phyloP scores from a whole-genome alignment of 2,113 vertebrate species.

The Corvus moneduloides region DNA sequence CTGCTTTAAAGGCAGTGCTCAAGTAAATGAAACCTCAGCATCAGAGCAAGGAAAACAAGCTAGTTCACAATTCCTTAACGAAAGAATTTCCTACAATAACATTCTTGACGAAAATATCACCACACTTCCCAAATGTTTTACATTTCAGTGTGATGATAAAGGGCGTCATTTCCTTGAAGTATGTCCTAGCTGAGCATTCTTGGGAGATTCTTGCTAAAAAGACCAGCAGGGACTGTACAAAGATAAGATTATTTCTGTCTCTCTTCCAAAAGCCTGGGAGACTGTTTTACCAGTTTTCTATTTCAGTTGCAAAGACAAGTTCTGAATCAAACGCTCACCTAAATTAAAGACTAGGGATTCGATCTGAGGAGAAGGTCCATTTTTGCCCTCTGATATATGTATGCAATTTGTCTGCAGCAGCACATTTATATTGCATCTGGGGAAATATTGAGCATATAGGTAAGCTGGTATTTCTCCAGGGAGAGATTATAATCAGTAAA shows the following conservation, averaged over 20 bases:
- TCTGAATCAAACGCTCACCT: background rate
- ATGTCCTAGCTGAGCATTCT: background rate
- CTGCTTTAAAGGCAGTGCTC: conserved; percentile 12
- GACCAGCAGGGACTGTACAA: background rate
- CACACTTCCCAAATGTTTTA: background rate
- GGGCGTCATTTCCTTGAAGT: background rate
- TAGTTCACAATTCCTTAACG: background rate
- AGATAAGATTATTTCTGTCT: background rate
- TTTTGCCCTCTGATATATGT: background rate
- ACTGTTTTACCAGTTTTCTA: background rate
- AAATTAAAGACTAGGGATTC: background rate
- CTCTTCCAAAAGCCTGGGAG: background rate
- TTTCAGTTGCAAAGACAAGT: background rate
- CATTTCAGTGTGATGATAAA: background rate
- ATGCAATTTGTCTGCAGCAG: background rate
- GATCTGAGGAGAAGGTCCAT: background rate
- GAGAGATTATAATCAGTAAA: background rate
- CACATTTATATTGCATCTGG: background rate
- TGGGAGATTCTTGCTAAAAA: background rate
- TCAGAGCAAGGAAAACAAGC: background rate
- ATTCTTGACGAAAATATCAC: background rate
- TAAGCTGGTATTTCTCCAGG: background rate
- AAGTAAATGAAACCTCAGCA: conserved; percentile 23
- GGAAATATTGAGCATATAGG: background rate
- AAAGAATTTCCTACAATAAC: background rate